Percentiles rank a stretch among this genome's conserved stretches.
Conservation (phyloP, 2,797 vertebrate genomes). For the Heliangelus exortis region DNA sequence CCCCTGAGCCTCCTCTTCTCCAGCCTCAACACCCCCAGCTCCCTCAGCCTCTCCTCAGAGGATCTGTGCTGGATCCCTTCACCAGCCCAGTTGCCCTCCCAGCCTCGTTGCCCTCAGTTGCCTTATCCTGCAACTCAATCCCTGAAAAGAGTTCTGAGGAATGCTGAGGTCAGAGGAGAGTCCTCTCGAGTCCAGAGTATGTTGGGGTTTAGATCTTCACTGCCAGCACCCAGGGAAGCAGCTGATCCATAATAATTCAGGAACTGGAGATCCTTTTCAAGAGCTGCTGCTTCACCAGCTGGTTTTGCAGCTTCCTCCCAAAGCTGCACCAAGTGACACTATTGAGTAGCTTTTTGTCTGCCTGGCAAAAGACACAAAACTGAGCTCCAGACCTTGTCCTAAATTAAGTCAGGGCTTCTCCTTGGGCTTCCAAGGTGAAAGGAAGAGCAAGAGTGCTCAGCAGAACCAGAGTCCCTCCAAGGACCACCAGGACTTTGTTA, state of each 20-base stretch:
- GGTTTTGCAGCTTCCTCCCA: background rate
- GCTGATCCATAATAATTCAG: background rate
- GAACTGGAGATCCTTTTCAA: background rate
- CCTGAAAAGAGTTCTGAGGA: background rate
- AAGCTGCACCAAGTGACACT: background rate
- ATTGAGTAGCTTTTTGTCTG: background rate
- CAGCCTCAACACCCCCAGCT: no score
- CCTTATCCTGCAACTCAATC: background rate
- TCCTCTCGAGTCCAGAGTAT: background rate
- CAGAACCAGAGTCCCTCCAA: background rate
- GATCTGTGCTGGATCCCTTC: no score
- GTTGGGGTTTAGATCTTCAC: background rate
- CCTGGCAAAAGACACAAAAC: background rate
- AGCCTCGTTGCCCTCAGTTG: no score
- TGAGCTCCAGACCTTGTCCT: background rate
- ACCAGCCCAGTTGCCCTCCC: no score
- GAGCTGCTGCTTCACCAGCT: background rate
- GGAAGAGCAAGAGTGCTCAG: background rate
- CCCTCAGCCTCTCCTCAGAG: no score
- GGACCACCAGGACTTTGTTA: background rate
- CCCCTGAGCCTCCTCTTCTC: no score
- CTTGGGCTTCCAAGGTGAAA: background rate
- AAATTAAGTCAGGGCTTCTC: accelerated
- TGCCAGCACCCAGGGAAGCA: background rate
- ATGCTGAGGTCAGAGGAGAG: background rate